phyloP scores from a whole-genome alignment of 2,797 vertebrate genomes.

The Carapus acus region DNA sequence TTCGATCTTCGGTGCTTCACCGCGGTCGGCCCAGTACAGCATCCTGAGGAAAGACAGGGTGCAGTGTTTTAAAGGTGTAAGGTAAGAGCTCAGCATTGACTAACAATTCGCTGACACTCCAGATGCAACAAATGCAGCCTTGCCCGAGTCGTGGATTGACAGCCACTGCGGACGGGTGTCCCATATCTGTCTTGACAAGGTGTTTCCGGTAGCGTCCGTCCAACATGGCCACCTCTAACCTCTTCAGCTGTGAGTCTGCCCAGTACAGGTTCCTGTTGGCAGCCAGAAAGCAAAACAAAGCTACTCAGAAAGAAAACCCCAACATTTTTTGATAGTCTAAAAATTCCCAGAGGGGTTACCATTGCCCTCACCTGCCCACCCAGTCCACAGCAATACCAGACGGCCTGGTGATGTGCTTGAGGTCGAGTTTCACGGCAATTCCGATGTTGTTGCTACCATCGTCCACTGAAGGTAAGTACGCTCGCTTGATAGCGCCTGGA shows the following conservation, averaged over 20 bases:
- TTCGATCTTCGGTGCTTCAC: slow-evolving; percentile 81
- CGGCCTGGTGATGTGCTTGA: slow-evolving; percentile 82
- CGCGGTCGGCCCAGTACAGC: slow-evolving; percentile 91
- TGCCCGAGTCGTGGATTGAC: slow-evolving; percentile 87
- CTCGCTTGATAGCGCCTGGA: slow-evolving; percentile 85
- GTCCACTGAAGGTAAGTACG: slow-evolving; percentile 83
- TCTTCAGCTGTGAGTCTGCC: slow-evolving; percentile 81
- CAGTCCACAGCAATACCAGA: slow-evolving; percentile 90
- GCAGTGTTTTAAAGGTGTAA: too few relatives aligned
- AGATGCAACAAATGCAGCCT: slow-evolving; percentile 13
- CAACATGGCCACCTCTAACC: slow-evolving; percentile 84
- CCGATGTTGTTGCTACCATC: slow-evolving; percentile 81
- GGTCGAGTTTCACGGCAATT: slow-evolving; percentile 76
- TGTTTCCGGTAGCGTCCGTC: slow-evolving; percentile 91
- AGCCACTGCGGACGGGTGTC: slow-evolving; percentile 83
- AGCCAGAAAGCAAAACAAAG: slow-evolving; percentile 1
- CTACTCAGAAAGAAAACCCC: too few relatives aligned
- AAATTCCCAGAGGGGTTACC: too few relatives aligned
- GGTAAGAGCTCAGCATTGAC: too few relatives aligned
- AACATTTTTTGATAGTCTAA: too few relatives aligned
- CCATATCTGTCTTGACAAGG: slow-evolving; percentile 77
- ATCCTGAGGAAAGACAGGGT: too few relatives aligned
- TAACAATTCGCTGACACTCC: too few relatives aligned
- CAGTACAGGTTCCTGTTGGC: slow-evolving; percentile 84
- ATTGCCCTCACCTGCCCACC: slow-evolving; percentile 84